phyloP scores from a whole-genome alignment of 2,888 invertebrate genomes.

The Drosophila nigritarsus region DNA sequence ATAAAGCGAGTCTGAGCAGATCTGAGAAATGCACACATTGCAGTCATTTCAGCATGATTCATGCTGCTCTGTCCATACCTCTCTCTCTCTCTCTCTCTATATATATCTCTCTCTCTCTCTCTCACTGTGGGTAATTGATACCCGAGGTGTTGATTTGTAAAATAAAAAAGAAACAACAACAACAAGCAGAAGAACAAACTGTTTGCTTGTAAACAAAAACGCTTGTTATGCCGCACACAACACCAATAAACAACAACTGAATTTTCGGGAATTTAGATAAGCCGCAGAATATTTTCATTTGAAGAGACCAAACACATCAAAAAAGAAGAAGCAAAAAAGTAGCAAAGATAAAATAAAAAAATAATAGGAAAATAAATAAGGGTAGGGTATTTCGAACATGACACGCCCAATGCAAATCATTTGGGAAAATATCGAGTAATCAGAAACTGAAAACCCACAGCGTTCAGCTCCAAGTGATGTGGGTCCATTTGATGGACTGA shows the following conservation, averaged over 20 bases:
- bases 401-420: conserved; percentile 45
- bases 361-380: background rate
- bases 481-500: conserved; percentile 48
- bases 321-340: conserved; percentile 46
- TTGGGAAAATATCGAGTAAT: conserved; percentile 20
- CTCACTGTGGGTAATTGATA: conserved; percentile 68
- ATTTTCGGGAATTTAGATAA: conserved; percentile 77
- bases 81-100: background rate
- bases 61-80: conserved; percentile 19
- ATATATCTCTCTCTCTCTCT: background rate
- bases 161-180: conserved; percentile 52
- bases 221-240: conserved; percentile 55
- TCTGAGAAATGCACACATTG: conserved; percentile 66
- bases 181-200: conserved; percentile 42
- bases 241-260: conserved; percentile 61
- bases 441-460: background rate
- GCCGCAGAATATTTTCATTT: conserved; percentile 61
- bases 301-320: conserved; percentile 14
- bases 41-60: conserved; percentile 49
- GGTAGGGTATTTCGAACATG: background rate
- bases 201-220: conserved; percentile 75
- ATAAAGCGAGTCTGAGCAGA: conserved; percentile 70
- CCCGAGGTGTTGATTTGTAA: conserved; percentile 78
- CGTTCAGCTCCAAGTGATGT: conserved; percentile 40
- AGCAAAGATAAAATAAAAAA: conserved; percentile 27